A percentile compares a stretch with the other conserved stretches of the same genome.
These are phyloP conservation scores for Odontamblyopus lacepedii DNA, from an alignment of 2,797 vertebrate species.

Conservation along the genomic window DNA sequence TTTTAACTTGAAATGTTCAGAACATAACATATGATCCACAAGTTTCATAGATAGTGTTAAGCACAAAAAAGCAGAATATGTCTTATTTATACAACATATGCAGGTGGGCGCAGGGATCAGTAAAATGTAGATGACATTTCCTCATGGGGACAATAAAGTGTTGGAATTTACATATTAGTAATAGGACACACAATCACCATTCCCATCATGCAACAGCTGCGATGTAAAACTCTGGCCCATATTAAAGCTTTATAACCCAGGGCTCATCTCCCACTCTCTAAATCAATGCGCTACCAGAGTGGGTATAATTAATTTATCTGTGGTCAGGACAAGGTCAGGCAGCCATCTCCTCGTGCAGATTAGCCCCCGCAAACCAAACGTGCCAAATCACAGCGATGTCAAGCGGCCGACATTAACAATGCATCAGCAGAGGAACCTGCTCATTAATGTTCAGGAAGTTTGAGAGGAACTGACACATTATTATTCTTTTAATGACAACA, in stretches of 20 bases:
- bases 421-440: neutral
- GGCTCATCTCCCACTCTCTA: constrained; percentile 33
- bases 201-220: constrained; percentile 11
- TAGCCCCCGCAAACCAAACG: constrained; percentile 25
- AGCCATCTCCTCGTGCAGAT: constrained; percentile 25
- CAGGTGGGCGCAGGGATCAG: neutral
- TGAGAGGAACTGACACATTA: neutral
- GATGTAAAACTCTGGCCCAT: constrained; percentile 32
- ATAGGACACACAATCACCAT: neutral
- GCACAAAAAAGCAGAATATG: neutral
- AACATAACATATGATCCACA: no score
- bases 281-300: constrained; percentile 33
- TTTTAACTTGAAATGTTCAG: no score
- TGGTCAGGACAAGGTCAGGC: constrained; percentile 33
- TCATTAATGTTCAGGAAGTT: no score
- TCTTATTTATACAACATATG: neutral
- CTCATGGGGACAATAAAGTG: neutral
- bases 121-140: neutral
- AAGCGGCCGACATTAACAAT: constrained; percentile 12
- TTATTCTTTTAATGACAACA: neutral
- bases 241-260: constrained; percentile 30
- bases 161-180: neutral
- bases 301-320: constrained; percentile 44
- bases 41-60: no score
- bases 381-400: constrained; percentile 20